Percentiles rank a stretch among this genome's conserved stretches.
phyloP scores from a whole-genome alignment of 1,140 invertebrate species.

The Melitaea cinxia region DNA sequence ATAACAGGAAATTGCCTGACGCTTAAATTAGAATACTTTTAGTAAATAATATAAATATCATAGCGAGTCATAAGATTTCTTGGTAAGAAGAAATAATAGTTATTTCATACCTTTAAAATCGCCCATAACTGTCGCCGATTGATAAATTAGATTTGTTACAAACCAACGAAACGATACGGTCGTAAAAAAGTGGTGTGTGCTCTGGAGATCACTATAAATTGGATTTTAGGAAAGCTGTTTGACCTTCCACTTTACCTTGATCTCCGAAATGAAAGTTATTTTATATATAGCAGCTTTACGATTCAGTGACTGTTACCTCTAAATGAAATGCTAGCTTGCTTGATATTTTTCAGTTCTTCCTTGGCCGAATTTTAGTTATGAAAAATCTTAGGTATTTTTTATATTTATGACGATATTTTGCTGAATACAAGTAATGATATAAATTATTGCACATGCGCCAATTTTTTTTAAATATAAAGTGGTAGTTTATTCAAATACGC shows the following conservation, averaged over 20 bases:
- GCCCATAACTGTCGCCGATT: constrained; percentile 5
- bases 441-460: no score
- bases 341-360: no score
- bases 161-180: background rate
- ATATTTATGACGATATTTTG: no score
- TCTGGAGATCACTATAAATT: background rate
- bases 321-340: no score
- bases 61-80: constrained; percentile 8
- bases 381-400: no score
- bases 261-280: background rate
- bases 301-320: no score
- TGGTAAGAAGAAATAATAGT: background rate
- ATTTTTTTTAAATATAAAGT: no score
- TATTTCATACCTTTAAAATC: constrained; percentile 11
- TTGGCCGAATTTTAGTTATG: no score
- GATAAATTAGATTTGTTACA: constrained; percentile 9
- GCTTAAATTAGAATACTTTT: constrained; percentile 19
- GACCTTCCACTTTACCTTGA: background rate
- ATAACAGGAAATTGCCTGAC: constrained; percentile 2
- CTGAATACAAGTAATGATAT: no score
- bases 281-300: no score
- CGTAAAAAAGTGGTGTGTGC: background rate
- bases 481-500: no score
- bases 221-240: background rate
- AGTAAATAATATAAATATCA: constrained; percentile 10